Conservation (phyloP, 2,797 vertebrate genomes). For the Eulemur albifrons region DNA sequence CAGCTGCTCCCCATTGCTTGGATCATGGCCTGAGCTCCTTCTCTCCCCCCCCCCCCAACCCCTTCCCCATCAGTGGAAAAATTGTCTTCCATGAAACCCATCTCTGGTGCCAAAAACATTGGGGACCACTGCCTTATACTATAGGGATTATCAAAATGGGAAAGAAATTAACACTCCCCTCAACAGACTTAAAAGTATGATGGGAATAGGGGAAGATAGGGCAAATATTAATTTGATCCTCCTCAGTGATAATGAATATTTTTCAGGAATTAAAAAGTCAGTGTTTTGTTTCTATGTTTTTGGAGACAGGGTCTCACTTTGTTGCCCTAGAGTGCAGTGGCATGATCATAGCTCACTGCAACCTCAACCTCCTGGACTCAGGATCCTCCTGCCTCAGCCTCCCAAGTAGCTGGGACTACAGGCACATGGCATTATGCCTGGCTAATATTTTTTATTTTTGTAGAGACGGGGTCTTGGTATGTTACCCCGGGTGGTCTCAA, state of each 20-base stretch:
- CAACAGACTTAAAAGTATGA: background rate
- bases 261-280: background rate
- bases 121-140: background rate
- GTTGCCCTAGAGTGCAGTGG: background rate
- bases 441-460: background rate
- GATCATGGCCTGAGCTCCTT: too few species aligned
- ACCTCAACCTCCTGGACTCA: too few species aligned
- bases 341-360: too few species aligned
- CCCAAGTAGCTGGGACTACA: background rate
- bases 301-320: background rate
- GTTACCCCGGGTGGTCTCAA: background rate
- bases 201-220: background rate
- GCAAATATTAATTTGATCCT: constrained; percentile 18
- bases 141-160: background rate
- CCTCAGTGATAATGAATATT: background rate
- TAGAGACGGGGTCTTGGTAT: background rate
- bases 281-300: background rate
- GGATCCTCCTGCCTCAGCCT: background rate
- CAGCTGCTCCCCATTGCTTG: too few species aligned
- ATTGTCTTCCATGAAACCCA: too few species aligned
- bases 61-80: too few species aligned
- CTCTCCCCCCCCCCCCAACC: too few species aligned
- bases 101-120: too few species aligned
- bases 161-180: background rate
- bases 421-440: background rate